These are phyloP conservation scores for Solea senegalensis DNA, from an alignment of 2,113 vertebrate genomes.

Conservation along the genomic window DNA sequence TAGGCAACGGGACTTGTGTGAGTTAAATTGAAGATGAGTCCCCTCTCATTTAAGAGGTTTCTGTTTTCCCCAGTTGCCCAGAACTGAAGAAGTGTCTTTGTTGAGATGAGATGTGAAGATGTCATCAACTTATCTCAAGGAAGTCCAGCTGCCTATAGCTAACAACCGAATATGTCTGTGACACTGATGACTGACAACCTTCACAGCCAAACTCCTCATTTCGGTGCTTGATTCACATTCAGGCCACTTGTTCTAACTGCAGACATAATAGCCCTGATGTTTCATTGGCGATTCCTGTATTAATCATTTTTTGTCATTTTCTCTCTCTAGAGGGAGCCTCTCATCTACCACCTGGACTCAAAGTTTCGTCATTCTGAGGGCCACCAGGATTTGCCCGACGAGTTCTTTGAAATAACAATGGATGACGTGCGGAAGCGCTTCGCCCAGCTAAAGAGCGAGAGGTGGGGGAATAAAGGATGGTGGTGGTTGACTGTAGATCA, in stretches of 20 bases:
- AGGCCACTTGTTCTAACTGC: too few relatives aligned
- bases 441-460: conserved; percentile 92
- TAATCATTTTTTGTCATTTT: background rate
- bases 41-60: too few relatives aligned
- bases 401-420: conserved; percentile 95
- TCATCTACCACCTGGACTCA: conserved; percentile 89
- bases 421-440: conserved; percentile 93
- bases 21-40: too few relatives aligned
- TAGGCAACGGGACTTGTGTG: too few relatives aligned
- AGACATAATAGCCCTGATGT: too few relatives aligned
- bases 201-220: background rate
- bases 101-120: too few relatives aligned
- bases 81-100: too few relatives aligned
- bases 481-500: conserved; percentile 9
- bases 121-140: too few relatives aligned
- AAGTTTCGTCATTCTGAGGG: conserved; percentile 52
- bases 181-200: too few relatives aligned
- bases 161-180: too few relatives aligned
- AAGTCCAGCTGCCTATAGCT: too few relatives aligned
- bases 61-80: too few relatives aligned
- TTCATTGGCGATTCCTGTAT: background rate
- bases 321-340: conserved; percentile 76
- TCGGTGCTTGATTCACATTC: background rate
- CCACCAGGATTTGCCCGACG: conserved; percentile 85
- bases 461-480: conserved; percentile 75